These are phyloP conservation scores for Tyto alba DNA, from an alignment of 2,113 vertebrate genomes.

Conservation along the genomic window DNA sequence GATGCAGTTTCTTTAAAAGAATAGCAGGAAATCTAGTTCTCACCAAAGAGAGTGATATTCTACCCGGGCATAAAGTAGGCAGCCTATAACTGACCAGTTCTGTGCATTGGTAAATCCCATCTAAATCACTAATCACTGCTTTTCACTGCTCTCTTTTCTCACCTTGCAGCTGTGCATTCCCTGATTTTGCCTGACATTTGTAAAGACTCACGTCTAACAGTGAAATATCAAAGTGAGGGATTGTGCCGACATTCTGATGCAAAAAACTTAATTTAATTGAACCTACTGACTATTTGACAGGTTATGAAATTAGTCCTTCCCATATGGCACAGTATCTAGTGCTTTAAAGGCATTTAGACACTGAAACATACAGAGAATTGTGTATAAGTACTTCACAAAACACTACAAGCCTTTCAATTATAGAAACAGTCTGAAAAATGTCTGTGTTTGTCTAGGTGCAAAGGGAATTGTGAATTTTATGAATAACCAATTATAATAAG, in stretches of 20 bases:
- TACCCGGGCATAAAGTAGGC: not conserved
- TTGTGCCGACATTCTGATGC: not conserved
- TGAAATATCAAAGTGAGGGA: not conserved
- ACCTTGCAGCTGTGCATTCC: not conserved
- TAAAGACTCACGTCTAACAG: not conserved
- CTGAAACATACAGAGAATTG: not conserved
- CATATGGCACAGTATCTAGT: not conserved
- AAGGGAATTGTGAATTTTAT: not conserved
- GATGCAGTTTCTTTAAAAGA: not conserved
- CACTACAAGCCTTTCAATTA: not conserved
- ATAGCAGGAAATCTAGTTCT: not conserved
- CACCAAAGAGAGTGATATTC: not conserved
- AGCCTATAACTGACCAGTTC: not conserved
- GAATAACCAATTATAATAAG: not conserved
- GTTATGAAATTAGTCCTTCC: not conserved
- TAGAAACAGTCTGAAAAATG: not conserved
- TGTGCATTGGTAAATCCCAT: not conserved
- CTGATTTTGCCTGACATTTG: not conserved
- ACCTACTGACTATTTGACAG: not conserved
- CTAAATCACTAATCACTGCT: not conserved
- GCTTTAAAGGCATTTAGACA: not conserved
- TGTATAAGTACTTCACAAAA: not conserved
- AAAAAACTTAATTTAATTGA: not conserved
- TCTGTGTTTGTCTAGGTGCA: not conserved
- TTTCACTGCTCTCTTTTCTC: not conserved